Base-by-base conservation (phyloP, 2,888 invertebrate genomes). In the Vanessa cardui region DNA sequence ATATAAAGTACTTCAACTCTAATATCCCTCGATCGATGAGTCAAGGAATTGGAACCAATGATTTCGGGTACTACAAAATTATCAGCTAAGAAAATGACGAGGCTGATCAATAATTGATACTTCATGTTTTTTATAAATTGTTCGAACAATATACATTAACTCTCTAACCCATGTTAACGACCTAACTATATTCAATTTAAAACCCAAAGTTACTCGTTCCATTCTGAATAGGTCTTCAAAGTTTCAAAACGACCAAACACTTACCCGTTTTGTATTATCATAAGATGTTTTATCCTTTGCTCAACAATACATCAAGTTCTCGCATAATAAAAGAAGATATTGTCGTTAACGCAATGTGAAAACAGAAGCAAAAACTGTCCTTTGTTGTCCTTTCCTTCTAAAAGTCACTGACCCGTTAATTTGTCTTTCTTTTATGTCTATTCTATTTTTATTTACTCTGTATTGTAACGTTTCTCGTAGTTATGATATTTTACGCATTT, bases 271-370 rank as follows among this genome's bases (percentile, higher is more conserved):
- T 49, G 58, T 46, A 63, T 67, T 62, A 67, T 67, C 58, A 64
- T 67, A 67, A 70, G 64, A 70, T 54, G 63, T 66, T 70, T 70
- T 62, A 67, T 70, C 64, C 70, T 64, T 64, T 67, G 47, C 58
- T 61, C 58, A 61, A 69, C 66, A 70, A 58, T 58, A 70, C 66
- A 64, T 67, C 67, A 64, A 67, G 63, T 62, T 58, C 49, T 20
- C 39, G 31, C 54, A 50, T 52, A 67, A 67, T 58, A 67, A 67
- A 65, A 70, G 64, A 64, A 62, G 52, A 67, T 64, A 62, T 64
- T 21, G 62, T 62, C 66, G 62, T 66, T 66, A 61, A 31, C 62
- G 49, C 47, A 46, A 65, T 60, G 58, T 58, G 62, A 62, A 59
- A 64, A 62, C 67, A 62, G 31, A 61, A 64, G 56, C 61, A 62